phyloP scores from a whole-genome alignment of 2,888 invertebrate genomes.

The Temnothorax ravouxi region DNA sequence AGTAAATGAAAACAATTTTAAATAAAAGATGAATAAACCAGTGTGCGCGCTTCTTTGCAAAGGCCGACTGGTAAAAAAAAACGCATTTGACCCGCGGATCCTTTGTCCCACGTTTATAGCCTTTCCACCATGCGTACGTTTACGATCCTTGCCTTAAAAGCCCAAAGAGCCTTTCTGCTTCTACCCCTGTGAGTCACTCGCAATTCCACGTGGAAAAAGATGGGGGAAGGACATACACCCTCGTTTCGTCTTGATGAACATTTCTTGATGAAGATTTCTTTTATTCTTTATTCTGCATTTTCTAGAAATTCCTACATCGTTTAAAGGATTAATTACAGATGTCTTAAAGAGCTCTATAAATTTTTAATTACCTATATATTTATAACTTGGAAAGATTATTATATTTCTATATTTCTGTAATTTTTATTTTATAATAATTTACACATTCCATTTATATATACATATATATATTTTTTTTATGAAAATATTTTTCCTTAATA shows the following conservation, averaged over 20 bases:
- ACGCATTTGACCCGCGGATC: conserved; percentile 60
- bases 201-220: conserved; percentile 40
- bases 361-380: not conserved
- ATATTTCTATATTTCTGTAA: not conserved
- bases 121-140: conserved; percentile 58
- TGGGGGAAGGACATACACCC: conserved; percentile 1
- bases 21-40: conserved; percentile 20
- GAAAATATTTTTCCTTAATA: not conserved
- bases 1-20: not conserved
- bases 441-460: not conserved
- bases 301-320: not conserved
- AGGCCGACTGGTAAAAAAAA: conserved; percentile 36
- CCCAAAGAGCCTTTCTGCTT: conserved; percentile 62
- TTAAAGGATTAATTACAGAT: not conserved
- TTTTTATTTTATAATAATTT: conserved; percentile 4
- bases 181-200: conserved; percentile 78
- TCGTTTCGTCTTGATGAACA: conserved; percentile 17
- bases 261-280: not conserved
- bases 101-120: conserved; percentile 65
- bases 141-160: conserved; percentile 73
- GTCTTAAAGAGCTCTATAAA: not conserved
- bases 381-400: not conserved
- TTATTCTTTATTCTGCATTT: conserved; percentile 15
- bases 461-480: not conserved
- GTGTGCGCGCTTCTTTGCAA: conserved; percentile 44